These are phyloP conservation scores for Muraenolepis orangiensis DNA, from an alignment of 2,797 vertebrate genomes.

Conservation along the genomic window DNA sequence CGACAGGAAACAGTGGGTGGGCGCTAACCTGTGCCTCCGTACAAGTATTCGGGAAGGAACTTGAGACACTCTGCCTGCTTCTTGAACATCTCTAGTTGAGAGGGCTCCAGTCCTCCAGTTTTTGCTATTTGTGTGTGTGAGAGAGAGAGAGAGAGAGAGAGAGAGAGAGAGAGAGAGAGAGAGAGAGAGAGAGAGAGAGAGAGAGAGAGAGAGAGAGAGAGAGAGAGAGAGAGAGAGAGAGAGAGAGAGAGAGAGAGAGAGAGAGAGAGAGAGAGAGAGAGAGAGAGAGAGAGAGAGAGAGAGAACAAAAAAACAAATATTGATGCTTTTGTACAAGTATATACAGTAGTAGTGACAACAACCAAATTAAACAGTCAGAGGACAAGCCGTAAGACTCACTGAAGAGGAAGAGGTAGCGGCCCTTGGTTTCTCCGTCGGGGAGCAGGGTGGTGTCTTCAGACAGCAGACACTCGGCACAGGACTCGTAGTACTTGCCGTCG, in stretches of 20 bases:
- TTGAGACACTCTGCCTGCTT: conserved; percentile 66
- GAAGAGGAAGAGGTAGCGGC: conserved; percentile 66
- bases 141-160: background rate
- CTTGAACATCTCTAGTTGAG: conserved; percentile 67
- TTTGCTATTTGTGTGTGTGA: conserved; percentile 46
- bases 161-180: background rate
- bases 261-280: background rate
- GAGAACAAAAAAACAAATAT: too few relatives aligned
- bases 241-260: background rate
- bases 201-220: too few relatives aligned
- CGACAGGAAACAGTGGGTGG: background rate
- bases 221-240: too few relatives aligned
- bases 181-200: background rate
- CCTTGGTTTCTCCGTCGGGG: conserved; percentile 61
- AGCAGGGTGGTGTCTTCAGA: conserved; percentile 68
- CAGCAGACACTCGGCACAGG: conserved; percentile 65
- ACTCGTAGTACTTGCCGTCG: conserved; percentile 69
- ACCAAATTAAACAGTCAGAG: background rate
- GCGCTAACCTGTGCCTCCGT: conserved; percentile 48
- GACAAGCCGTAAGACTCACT: conserved; percentile 45
- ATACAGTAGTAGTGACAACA: background rate
- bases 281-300: background rate
- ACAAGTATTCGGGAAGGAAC: conserved; percentile 55
- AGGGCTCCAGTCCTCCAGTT: conserved; percentile 48
- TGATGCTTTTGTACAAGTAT: background rate